Evolutionary conservation across 2,113 vertebrate genomes (phyloP).

Genomic region (Syngnathus floridae): DNA sequence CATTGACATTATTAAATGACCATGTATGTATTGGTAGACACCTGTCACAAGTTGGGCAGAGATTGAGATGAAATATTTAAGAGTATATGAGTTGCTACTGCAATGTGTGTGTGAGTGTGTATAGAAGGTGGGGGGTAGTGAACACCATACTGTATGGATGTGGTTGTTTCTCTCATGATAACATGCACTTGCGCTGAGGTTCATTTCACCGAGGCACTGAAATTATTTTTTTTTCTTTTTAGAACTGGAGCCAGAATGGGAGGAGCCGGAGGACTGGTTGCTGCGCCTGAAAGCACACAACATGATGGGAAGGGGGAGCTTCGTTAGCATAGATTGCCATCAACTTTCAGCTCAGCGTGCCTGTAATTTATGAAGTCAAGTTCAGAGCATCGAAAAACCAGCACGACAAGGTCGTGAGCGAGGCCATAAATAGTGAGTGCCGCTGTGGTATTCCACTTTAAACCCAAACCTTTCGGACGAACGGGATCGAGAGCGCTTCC

Average conservation of each 20-base stretch:
- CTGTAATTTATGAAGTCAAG: constrained; percentile 21
- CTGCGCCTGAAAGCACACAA: constrained; percentile 83
- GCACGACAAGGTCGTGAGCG: constrained; percentile 27
- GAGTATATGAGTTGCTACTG: neutral
- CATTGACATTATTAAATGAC: constrained; percentile 32
- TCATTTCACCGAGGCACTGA: constrained; percentile 42
- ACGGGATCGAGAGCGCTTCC: constrained; percentile 95
- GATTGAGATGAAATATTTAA: constrained; percentile 5
- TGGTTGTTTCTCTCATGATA: constrained; percentile 51
- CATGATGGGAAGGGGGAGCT: constrained; percentile 53
- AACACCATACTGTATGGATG: constrained; percentile 53
- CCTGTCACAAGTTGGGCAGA: constrained; percentile 34
- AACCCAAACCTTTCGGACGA: constrained; percentile 99
- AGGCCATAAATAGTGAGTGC: constrained; percentile 60
- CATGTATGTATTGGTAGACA: constrained; percentile 43
- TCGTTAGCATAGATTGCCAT: constrained; percentile 27
- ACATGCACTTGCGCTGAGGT: constrained; percentile 67
- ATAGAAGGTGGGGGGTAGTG: constrained; percentile 4
- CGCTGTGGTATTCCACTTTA: constrained; percentile 93
- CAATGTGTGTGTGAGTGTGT: neutral
- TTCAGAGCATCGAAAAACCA: constrained; percentile 5
- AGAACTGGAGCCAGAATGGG: constrained; percentile 94
- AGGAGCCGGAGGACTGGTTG: constrained; percentile 89
- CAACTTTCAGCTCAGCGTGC: constrained; percentile 5
- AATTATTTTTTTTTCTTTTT: constrained; percentile 88